Base-by-base conservation (phyloP, 2,797 vertebrate genomes). In the Peromyscus aztecus region DNA sequence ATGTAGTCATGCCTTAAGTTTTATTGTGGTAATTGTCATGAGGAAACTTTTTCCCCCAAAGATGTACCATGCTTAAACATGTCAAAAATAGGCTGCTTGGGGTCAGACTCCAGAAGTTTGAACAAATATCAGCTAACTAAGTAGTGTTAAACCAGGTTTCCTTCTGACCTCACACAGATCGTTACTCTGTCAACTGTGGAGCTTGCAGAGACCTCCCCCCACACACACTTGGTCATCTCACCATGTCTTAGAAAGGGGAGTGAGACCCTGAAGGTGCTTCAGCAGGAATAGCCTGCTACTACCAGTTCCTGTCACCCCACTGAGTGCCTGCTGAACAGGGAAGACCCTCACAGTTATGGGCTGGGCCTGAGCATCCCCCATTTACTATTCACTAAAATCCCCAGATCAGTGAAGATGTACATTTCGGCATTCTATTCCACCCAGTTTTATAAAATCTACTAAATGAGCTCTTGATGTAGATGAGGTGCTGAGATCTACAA, bases 281-380 rank as follows among this genome's bases (percentile, higher is more conserved):
- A 49, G 43, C 43, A 77, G 75, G 75, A 2, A 23, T 0, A 29
- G 67, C 16, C 71, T n/a, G 37, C 59, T 14, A 6, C 6, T 11
- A 21, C 37, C 14, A 57, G 7, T 5, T 29, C 46, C 61, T 57
- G 46, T 52, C 10, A 6, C 21, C 3, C 14, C 29, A 69, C 37
- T 37, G 17, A 2, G 19, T 19, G 37, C 17, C 24, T 40, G 16
- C 8, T 46, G 2, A 6, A 0, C 0, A 29, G 24, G 43, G 37
- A 76, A 81, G 10, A 43, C 4, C 7, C 24, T 73, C 84, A 55
- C 11, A 82, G 77, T 81, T 14, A 17, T 6, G 16, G 81, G 43
- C 67, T 6, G 49, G 29, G 13, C 9, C n/a, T 73, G 19, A 81
- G 10, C 46, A 61, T 9, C 8, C 19, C 8, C 4, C 73, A 6